phyloP scores from a whole-genome alignment of 2,888 invertebrate species.

The Kryphioiulus occultus region DNA sequence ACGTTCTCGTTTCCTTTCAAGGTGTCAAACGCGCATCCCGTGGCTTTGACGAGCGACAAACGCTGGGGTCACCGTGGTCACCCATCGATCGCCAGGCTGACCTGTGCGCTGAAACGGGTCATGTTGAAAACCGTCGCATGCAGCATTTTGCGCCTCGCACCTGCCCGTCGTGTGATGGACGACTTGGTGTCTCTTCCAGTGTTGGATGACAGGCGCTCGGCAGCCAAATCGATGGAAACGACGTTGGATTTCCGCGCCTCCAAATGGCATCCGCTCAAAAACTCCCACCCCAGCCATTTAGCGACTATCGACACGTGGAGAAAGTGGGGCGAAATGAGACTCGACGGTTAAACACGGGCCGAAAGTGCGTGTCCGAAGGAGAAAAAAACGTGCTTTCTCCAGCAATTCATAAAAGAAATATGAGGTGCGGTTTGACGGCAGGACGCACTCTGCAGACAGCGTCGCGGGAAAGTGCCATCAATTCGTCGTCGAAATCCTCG shows the following conservation, averaged over 20 bases:
- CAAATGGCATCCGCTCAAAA: background rate
- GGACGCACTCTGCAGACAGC: no score
- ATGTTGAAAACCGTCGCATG: background rate
- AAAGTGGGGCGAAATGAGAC: background rate
- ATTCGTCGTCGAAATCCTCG: no score
- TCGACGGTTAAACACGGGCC: background rate
- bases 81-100: background rate
- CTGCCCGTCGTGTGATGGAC: background rate
- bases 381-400: background rate
- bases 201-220: background rate
- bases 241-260: background rate
- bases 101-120: background rate
- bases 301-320: background rate
- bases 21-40: background rate
- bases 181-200: background rate
- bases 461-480: no score
- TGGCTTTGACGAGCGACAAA: background rate
- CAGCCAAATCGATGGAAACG: conserved; percentile 4
- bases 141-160: background rate
- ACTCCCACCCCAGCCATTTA: background rate
- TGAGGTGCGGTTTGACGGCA: background rate
- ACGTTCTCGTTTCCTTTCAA: background rate
- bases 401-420: background rate
- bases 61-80: background rate
- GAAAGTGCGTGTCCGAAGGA: background rate